Evolutionary conservation across 1,140 invertebrate genomes (phyloP), one percentile per base, ranked within the genome.

Genomic region (Temnothorax nylanderi): DNA sequence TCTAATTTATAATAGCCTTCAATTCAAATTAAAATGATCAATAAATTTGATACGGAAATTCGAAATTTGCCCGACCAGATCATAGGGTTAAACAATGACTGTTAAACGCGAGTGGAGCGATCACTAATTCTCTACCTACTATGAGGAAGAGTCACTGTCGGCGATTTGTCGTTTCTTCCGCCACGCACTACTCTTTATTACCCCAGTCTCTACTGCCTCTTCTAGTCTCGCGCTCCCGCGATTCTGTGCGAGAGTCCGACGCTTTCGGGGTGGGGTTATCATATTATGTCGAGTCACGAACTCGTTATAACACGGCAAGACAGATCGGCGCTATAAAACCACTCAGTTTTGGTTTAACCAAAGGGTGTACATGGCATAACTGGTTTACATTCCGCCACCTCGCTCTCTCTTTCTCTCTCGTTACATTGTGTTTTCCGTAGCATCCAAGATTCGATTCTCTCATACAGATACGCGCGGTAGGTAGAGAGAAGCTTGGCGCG

Each of bases 221-320:
- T 76, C 76, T 84, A 67, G 72, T 26, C 26, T 26, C 77, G 80
- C 47, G 85, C 85, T 86, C 88, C 80, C 56, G 89, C 87, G 89
- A 91, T 91, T 88, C 88, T 77, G 51, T 77, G 67, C 88, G 85
- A 89, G 85, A 89, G 90, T 91, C 89, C 85, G 91, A 92, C 86
- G 87, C 91, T 90, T 94, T 93, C 91, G 92, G 93, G 93, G 80
- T 37, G 80, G 93, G 92, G 93, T 92, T 94, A 93, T 94, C 92
- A 93, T 94, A 95, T 95, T 95, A 95, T 95, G 95, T 94, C 92
- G 92, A 94, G 95, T 95, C 95, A 95, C 95, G 95, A 95, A 95
- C 95, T 95, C 94, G 94, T 95, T 95, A 94, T 93, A 92, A 87
- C 92, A 91, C 90, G 90, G 88, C 90, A 93, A 95, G 93, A 95